Base-by-base conservation (phyloP, 2,888 invertebrate species). In the Piscicola geometra region DNA sequence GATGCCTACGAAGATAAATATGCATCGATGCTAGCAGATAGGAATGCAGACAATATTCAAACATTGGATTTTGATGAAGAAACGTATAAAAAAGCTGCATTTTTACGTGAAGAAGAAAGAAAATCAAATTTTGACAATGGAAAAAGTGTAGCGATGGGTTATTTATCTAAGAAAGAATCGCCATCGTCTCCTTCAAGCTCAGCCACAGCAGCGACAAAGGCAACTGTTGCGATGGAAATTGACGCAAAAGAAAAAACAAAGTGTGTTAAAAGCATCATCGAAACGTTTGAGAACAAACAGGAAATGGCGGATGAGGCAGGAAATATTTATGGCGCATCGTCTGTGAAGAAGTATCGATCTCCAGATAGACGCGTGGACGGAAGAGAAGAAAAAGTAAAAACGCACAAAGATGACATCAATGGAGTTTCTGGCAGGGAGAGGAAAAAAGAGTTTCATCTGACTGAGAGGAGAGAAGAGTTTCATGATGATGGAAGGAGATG, bases 251-350 rank as follows among this genome's bases (percentile, higher is more conserved):
- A 56, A 21, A 21, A 47, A 56, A 56, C 60, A 21, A 56, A 25
- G n/a, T 21, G 60, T n/a, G 60, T 56, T n/a, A 56, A 21, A 56
- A 56, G 25, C 60, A 56, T 56, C n/a, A 56, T 56, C n/a, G 60
- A 56, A 56, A 56, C 60, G 21, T 56, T 56, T 21, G 60, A 56
- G 25, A 56, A 56, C 60, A 56, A 56, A 21, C 60, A 56, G n/a
- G 60, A 56, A 15, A 3, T 56, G 60, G 60, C n/a, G 15, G 60
- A 56, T 56, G 9, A 9, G n/a, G 25, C 60, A 25, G 60, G n/a
- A 56, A 56, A 56, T 56, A 21, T 21, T 15, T 56, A 56, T 56
- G n/a, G n/a, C n/a, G 3, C n/a, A 3, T 25, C 60, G 25, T 21
- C 60, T 56, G 21, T 25, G 25, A 56, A 21, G 25, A 56, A 56